phyloP scores from a whole-genome alignment of 2,797 vertebrate species.

The Sebastes nivosus region DNA sequence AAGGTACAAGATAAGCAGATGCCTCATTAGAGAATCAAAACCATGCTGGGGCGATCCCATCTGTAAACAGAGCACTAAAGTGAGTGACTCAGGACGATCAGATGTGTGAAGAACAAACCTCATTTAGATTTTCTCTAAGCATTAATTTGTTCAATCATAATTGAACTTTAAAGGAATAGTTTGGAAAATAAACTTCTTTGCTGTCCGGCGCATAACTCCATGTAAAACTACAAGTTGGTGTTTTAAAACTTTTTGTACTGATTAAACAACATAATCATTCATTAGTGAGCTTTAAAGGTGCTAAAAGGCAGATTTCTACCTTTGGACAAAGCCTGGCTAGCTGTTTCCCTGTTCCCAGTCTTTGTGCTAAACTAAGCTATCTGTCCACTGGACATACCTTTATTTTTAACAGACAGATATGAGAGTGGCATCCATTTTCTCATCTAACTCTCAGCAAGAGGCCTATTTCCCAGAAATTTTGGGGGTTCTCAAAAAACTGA shows the following conservation, averaged over 20 bases:
- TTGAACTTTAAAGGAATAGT: not conserved
- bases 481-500: not conserved
- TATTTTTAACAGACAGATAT: too few relatives aligned
- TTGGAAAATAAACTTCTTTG: not conserved
- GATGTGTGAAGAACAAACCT: not conserved
- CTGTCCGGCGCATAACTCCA: not conserved
- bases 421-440: not conserved
- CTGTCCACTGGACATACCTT: too few relatives aligned
- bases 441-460: not conserved
- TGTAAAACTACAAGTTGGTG: not conserved
- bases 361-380: too few relatives aligned
- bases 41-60: slow-evolving; percentile 1
- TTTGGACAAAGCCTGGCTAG: not conserved
- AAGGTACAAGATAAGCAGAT: slow-evolving; percentile 32
- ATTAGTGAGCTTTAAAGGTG: not conserved
- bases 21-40: slow-evolving; percentile 25
- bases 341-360: too few relatives aligned
- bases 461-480: not conserved
- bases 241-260: not conserved
- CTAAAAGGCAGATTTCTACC: not conserved
- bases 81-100: not conserved
- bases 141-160: not conserved
- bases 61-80: slow-evolving; percentile 17
- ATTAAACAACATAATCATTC: not conserved
- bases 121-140: not conserved